phyloP scores from a whole-genome alignment of 2,888 invertebrate species.

The Stegophylla sp. region DNA sequence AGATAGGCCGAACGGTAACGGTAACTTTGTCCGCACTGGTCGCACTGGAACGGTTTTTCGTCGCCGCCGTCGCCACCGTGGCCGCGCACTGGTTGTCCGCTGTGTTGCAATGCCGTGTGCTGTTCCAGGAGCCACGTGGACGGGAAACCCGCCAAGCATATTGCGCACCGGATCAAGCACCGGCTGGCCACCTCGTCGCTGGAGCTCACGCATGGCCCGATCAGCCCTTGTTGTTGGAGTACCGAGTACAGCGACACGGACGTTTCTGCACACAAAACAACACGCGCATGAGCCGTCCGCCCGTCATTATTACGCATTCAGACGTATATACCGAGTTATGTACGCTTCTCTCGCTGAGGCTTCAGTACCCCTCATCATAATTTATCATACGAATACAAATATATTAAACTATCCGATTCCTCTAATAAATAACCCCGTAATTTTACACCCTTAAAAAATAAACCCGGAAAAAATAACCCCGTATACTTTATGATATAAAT shows the following conservation, averaged over 20 bases:
- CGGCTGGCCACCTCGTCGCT: slow-evolving; percentile 60
- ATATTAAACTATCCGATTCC: too few species aligned
- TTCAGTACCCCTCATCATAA: too few species aligned
- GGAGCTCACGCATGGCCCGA: slow-evolving; percentile 62
- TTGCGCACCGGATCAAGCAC: slow-evolving; percentile 71
- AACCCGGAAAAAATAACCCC: too few species aligned
- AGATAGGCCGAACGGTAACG: slow-evolving; percentile 84
- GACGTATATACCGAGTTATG: too few species aligned
- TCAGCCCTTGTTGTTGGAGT: slow-evolving; percentile 68
- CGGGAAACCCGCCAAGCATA: slow-evolving; percentile 85
- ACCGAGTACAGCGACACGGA: slow-evolving; percentile 63
- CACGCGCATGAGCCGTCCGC: not conserved
- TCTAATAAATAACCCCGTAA: too few species aligned
- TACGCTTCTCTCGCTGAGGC: too few species aligned
- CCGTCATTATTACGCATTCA: too few species aligned
- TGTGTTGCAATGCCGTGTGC: slow-evolving; percentile 84
- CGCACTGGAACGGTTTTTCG: slow-evolving; percentile 89
- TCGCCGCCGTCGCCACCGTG: slow-evolving; percentile 65
- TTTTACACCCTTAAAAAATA: too few species aligned
- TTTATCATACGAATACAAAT: too few species aligned
- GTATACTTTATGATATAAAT: too few species aligned
- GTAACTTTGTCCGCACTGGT: slow-evolving; percentile 90
- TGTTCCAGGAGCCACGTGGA: slow-evolving; percentile 87
- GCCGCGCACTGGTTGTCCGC: slow-evolving; percentile 66
- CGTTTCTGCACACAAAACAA: slow-evolving; percentile 38